phyloP scores from a whole-genome alignment of 2,888 invertebrate species.

The Agonopterix arenella region DNA sequence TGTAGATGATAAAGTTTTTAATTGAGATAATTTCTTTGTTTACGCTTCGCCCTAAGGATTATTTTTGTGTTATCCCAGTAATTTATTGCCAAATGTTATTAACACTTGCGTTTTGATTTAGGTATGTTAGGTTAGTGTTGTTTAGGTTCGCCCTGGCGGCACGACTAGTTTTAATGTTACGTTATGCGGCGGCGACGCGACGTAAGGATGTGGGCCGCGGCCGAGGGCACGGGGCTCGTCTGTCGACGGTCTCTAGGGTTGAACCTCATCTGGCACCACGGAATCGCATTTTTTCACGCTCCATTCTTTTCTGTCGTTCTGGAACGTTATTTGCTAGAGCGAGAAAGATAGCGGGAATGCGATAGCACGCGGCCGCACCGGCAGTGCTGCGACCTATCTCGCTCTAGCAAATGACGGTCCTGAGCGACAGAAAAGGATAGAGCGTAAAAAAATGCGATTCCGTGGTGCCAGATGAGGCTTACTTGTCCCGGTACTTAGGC shows the following conservation, averaged over 20 bases:
- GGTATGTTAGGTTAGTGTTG: constrained; percentile 43
- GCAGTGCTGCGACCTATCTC: no score
- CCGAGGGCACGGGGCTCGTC: background rate
- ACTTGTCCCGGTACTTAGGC: no score
- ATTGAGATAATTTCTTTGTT: constrained; percentile 46
- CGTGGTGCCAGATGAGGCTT: no score
- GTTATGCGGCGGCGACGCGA: background rate
- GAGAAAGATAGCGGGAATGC: no score
- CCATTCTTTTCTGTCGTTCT: no score
- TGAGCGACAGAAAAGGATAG: no score
- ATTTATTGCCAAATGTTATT: constrained; percentile 76
- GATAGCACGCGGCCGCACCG: no score
- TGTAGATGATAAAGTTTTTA: constrained; percentile 41
- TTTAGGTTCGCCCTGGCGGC: constrained; percentile 15
- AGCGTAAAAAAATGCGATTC: no score
- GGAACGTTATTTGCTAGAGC: no score
- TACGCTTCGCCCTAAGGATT: constrained; percentile 52
- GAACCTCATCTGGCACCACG: no score
- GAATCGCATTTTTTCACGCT: no score
- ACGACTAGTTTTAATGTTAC: constrained; percentile 5
- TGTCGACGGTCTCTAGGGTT: background rate
- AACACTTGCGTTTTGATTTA: constrained; percentile 50
- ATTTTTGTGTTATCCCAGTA: constrained; percentile 70
- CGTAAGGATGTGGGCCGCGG: background rate
- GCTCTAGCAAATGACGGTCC: no score